phyloP scores from a whole-genome alignment of 2,113 vertebrate species.

The Colistium nudipinnis region DNA sequence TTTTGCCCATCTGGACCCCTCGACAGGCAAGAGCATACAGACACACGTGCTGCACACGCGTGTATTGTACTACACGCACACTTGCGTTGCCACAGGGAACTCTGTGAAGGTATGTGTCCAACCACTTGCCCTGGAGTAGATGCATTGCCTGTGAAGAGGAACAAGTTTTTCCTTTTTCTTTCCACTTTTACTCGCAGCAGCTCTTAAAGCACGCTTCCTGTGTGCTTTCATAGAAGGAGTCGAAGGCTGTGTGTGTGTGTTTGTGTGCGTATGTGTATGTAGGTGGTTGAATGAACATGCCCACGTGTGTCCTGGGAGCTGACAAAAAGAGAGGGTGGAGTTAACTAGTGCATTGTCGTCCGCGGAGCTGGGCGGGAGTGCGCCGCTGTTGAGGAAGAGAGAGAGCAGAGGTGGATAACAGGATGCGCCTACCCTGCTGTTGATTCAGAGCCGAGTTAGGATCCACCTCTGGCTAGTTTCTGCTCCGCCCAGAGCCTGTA shows the following conservation, averaged over 20 bases:
- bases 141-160: conserved; percentile 52
- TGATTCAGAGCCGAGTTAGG: conserved; percentile 53
- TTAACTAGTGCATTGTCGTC: conserved; percentile 54
- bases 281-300: conserved; percentile 49
- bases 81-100: conserved; percentile 28
- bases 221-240: conserved; percentile 32
- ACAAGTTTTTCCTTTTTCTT: conserved; percentile 35
- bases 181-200: not conserved
- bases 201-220: conserved; percentile 48
- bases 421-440: conserved; percentile 34
- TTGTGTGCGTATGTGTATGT: conserved; percentile 5
- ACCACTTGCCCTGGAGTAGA: conserved; percentile 56
- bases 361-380: conserved; percentile 17
- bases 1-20: conserved; percentile 49
- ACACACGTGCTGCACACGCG: conserved; percentile 28
- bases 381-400: conserved; percentile 8
- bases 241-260: not conserved
- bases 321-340: conserved; percentile 27
- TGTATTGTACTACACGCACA: conserved; percentile 12
- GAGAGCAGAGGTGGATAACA: conserved; percentile 37
- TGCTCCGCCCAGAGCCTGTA: conserved; percentile 44
- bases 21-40: conserved; percentile 20
- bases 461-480: conserved; percentile 41
- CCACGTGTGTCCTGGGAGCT: conserved; percentile 41
- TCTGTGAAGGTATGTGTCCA: conserved; percentile 47